Conservation (phyloP, 2,888 invertebrate genomes). For the Pyrocoelia pectoralis region DNA sequence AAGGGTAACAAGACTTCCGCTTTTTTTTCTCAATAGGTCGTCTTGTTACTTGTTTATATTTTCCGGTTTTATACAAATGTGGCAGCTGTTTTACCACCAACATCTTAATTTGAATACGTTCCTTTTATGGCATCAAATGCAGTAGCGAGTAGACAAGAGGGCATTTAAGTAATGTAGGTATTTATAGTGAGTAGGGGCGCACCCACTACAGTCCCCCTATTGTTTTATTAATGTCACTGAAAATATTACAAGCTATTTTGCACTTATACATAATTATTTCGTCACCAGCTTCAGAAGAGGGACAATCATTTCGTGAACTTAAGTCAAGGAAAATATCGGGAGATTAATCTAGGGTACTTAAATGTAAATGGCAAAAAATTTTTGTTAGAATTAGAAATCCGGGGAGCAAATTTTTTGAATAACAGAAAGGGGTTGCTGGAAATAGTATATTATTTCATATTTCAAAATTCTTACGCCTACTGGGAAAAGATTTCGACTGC, state of each 20-base stretch:
- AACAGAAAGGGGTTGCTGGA: too few species aligned
- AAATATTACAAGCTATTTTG: conserved; percentile 17
- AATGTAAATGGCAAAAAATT: too few species aligned
- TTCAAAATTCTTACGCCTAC: too few species aligned
- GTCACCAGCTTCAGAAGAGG: conserved; percentile 17
- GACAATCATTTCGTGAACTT: conserved; percentile 1
- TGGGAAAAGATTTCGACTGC: too few species aligned
- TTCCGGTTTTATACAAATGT: conserved; percentile 2
- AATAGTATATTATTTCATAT: too few species aligned
- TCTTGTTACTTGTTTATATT: conserved; percentile 3
- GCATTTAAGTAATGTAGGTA: neutral
- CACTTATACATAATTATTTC: conserved; percentile 27
- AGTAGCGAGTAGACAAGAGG: neutral
- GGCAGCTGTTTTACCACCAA: conserved; percentile 1
- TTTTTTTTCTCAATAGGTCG: neutral
- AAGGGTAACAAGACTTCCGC: conserved; percentile 17
- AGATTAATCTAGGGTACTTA: too few species aligned
- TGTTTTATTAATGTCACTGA: conserved; percentile 3
- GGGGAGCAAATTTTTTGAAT: too few species aligned
- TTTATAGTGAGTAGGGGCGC: conserved; percentile 6
- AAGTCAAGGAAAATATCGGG: neutral
- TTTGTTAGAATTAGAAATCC: too few species aligned
- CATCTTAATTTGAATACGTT: neutral
- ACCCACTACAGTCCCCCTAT: conserved; percentile 11
- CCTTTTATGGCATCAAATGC: neutral